phyloP scores from a whole-genome alignment of 2,888 invertebrate genomes.

The Chaetoderma sp. region DNA sequence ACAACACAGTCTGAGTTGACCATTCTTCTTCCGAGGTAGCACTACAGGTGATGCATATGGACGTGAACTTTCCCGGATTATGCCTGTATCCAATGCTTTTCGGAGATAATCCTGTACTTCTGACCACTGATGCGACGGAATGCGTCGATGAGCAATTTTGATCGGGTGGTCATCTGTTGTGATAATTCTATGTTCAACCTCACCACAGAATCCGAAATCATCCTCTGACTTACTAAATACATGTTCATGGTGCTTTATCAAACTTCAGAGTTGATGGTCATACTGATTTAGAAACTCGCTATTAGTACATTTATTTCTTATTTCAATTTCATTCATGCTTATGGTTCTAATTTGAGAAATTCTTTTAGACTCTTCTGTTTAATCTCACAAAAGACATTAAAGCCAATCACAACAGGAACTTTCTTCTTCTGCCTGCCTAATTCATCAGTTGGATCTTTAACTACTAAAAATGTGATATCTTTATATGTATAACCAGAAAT shows the following conservation, averaged over 20 bases:
- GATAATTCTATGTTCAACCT: constrained; percentile 8
- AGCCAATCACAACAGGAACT: constrained; percentile 14
- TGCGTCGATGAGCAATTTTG: constrained; percentile 9
- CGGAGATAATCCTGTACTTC: constrained; percentile 15
- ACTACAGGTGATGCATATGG: constrained; percentile 33
- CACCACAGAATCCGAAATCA: constrained; percentile 7
- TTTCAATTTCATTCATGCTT: too few relatives aligned
- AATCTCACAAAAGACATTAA: constrained; percentile 10
- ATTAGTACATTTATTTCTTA: too few relatives aligned
- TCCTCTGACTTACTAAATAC: background rate
- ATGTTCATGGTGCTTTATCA: too few relatives aligned
- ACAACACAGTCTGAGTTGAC: constrained; percentile 31
- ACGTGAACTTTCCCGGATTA: background rate
- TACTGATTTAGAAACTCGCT: too few relatives aligned
- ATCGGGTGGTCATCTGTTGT: constrained; percentile 13
- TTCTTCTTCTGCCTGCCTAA: background rate
- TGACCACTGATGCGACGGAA: constrained; percentile 11
- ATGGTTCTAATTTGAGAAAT: too few relatives aligned
- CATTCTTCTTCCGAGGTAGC: constrained; percentile 32
- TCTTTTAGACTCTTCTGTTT: too few relatives aligned
- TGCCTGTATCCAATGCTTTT: background rate
- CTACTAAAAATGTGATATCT: constrained; percentile 3
- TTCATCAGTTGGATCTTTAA: background rate
- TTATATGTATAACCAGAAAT: constrained; percentile 6
- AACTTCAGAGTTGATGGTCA: too few relatives aligned